phyloP scores from a whole-genome alignment of 1,140 invertebrate genomes.

The Araneus ventricosus region DNA sequence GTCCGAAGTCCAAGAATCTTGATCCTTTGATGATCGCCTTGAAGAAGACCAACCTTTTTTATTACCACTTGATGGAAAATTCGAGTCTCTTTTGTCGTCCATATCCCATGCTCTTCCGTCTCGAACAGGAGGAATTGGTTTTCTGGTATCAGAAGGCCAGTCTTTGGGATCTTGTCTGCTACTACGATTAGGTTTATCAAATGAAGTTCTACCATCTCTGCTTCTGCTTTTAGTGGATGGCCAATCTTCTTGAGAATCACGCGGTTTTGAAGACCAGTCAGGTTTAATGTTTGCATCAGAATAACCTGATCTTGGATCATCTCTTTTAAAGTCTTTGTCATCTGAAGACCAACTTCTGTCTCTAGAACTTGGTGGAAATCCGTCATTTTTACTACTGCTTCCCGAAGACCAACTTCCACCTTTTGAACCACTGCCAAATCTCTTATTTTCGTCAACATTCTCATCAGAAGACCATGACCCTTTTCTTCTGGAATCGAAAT shows the following conservation, averaged over 20 bases:
- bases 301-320: neutral
- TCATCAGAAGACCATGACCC: neutral
- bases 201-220: neutral
- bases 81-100: neutral
- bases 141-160: constrained; percentile 13
- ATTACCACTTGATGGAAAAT: neutral
- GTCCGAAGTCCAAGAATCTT: constrained; percentile 15
- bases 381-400: neutral
- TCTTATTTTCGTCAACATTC: neutral
- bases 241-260: neutral
- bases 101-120: too few relatives aligned
- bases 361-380: neutral
- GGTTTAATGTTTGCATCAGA: neutral
- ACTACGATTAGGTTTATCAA: neutral
- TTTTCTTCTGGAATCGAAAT: neutral
- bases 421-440: neutral
- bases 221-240: neutral
- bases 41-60: constrained; percentile 21
- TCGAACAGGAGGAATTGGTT: neutral
- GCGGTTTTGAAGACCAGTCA: constrained; percentile 29
- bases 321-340: neutral
- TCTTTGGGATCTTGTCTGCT: neutral
- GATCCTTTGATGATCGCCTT: neutral
- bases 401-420: neutral
- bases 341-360: neutral